A percentile compares a stretch with the other conserved stretches of the same genome.
Conservation (phyloP, 2,888 invertebrate genomes). For the Ephialtes manifestator region DNA sequence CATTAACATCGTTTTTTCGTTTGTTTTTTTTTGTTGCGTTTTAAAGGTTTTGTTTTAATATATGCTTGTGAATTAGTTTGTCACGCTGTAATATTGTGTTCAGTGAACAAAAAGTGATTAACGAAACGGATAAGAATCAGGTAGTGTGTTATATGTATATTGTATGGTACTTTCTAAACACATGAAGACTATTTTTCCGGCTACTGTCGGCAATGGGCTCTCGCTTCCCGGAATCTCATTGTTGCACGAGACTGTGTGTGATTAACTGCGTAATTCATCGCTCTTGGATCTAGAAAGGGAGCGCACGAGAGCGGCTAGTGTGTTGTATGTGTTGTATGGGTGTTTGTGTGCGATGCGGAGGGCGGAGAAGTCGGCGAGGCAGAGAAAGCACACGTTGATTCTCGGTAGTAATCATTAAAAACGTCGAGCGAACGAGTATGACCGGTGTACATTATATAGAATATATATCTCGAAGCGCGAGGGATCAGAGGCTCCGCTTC, state of each 20-base stretch:
- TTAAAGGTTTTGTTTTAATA: no score
- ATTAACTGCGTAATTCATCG: constrained; percentile 63
- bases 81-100: background rate
- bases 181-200: constrained; percentile 34
- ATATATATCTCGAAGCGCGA: background rate
- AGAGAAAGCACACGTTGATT: constrained; percentile 64
- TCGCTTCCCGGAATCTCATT: constrained; percentile 63
- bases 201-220: constrained; percentile 25
- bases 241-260: constrained; percentile 48
- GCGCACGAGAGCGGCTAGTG: background rate
- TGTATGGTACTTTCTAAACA: background rate
- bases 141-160: background rate
- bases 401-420: constrained; percentile 61
- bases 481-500: constrained; percentile 3
- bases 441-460: constrained; percentile 32
- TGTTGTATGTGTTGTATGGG: background rate
- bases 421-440: constrained; percentile 43
- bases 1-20: background rate
- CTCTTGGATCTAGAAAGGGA: constrained; percentile 58
- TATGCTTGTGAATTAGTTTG: background rate
- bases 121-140: constrained; percentile 7
- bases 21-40: background rate
- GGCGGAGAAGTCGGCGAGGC: constrained; percentile 51
- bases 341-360: background rate
- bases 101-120: constrained; percentile 1